Conservation (phyloP, 1,140 invertebrate genomes). For the Ips nitidus region DNA sequence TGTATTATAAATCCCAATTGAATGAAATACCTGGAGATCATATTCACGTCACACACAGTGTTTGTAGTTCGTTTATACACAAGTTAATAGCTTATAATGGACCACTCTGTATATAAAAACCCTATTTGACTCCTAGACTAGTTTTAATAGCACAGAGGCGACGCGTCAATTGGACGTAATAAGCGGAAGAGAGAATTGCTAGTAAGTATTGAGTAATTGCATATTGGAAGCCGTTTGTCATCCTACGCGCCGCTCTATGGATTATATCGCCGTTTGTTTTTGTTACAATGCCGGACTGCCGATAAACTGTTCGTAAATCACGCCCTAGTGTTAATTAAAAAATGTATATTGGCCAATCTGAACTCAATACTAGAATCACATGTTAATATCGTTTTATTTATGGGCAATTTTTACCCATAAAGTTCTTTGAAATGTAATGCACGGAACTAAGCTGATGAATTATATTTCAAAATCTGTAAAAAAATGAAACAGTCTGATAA, state of each 20-base stretch:
- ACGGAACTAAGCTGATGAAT: no score
- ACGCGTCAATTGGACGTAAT: conserved; percentile 44
- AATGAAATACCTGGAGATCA: no score
- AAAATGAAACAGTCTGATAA: no score
- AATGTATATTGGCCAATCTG: conserved; percentile 8
- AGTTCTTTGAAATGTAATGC: no score
- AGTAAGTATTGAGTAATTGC: conserved; percentile 45
- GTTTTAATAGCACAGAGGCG: conserved; percentile 21
- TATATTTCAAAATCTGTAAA: no score
- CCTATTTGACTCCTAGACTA: background rate
- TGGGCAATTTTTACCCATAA: background rate
- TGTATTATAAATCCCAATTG: no score
- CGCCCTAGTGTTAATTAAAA: conserved; percentile 25
- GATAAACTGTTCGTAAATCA: conserved; percentile 27
- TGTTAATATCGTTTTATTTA: conserved; percentile 6
- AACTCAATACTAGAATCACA: conserved; percentile 6
- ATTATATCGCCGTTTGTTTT: conserved; percentile 31
- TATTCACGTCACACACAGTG: no score
- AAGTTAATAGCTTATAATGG: no score
- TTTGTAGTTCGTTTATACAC: no score
- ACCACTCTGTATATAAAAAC: no score
- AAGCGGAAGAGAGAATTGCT: conserved; percentile 36
- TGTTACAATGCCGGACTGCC: conserved; percentile 21
- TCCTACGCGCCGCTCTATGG: conserved; percentile 28
- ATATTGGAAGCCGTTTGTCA: conserved; percentile 44